Evolutionary conservation across 2,888 invertebrate species (phyloP).

Genomic region (Limnephilus lunatus): DNA sequence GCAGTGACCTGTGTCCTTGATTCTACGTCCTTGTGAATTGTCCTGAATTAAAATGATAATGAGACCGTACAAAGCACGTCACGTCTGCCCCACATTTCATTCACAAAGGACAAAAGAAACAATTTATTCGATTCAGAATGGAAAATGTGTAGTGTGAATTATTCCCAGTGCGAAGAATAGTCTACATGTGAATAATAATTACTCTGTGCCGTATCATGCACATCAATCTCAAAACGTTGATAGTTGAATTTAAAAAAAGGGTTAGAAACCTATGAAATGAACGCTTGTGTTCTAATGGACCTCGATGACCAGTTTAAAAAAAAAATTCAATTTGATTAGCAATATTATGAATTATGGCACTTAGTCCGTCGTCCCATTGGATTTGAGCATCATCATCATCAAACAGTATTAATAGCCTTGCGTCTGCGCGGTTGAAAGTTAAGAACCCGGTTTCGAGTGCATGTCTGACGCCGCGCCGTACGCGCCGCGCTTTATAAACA

Average conservation of each 20-base stretch:
- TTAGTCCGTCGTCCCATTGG: too few relatives aligned
- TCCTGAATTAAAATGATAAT: neutral
- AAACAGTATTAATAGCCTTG: too few relatives aligned
- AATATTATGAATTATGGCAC: neutral
- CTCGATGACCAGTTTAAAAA: too few relatives aligned
- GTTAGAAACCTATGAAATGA: neutral
- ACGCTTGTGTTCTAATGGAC: neutral
- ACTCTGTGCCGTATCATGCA: neutral
- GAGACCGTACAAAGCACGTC: conserved; percentile 6
- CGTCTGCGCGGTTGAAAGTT: too few relatives aligned
- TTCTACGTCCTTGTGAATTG: conserved; percentile 38
- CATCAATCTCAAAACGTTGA: neutral
- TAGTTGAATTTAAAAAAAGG: neutral
- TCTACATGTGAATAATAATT: neutral
- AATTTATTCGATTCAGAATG: neutral
- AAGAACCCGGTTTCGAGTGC: too few relatives aligned
- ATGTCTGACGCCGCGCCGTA: too few relatives aligned
- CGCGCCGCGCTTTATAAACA: too few relatives aligned
- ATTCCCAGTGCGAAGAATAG: neutral
- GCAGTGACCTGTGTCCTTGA: conserved; percentile 11
- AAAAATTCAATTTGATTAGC: neutral
- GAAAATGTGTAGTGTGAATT: conserved; percentile 15
- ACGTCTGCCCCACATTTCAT: conserved; percentile 41
- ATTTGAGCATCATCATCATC: too few relatives aligned
- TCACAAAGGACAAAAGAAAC: conserved; percentile 14